Base-by-base conservation (phyloP, 2,888 invertebrate species). In the Agonum fuliginosum region DNA sequence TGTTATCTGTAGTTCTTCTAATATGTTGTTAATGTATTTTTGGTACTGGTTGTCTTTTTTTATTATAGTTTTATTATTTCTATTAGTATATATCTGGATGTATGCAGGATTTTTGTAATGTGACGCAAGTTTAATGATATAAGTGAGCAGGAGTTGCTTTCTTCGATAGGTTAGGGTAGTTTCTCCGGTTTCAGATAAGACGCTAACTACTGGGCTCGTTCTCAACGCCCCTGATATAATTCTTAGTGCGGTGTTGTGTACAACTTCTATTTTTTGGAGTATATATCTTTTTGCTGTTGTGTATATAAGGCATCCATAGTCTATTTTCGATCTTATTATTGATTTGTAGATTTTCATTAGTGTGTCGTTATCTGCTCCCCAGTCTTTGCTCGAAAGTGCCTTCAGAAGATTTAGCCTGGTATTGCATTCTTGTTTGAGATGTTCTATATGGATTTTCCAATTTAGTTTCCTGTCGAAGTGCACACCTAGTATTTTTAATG, bases 151-250 rank as follows among this genome's bases (percentile, higher is more conserved):
- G 8, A 30, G 30, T 30, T 30, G 30, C 8, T 30, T 30, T 30
- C 30, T 30, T 30, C 8, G 30, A 30, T 30, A 30, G 30, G 30
- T 30, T n/a, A n/a, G n/a, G n/a, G n/a, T n/a, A n/a, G n/a, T n/a
- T n/a, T n/a, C n/a, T n/a, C n/a, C n/a, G n/a, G n/a, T n/a, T 43
- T 43, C n/a, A 14, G 48, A 17, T 48, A 19, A 2, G 10, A 20
- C 2, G 69, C 69, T 69, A 10, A 20, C n/a, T 37, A 67, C n/a
- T 19, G 67, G 46, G 1, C 37, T 20, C 4, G 46, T 70, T 67
- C 65, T 75, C 3, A 46, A 34, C 30, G 70, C 76, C 6, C 70
- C 76, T 67, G 41, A 46, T 12, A 69, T 51, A 14, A 76, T 34
- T 5, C 69, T 24, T 51, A 69, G 10, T 2, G 51, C 67, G 12